These are phyloP conservation scores for Semnopithecus entellus DNA, from an alignment of 2,113 vertebrate species.

Conservation along the genomic window DNA sequence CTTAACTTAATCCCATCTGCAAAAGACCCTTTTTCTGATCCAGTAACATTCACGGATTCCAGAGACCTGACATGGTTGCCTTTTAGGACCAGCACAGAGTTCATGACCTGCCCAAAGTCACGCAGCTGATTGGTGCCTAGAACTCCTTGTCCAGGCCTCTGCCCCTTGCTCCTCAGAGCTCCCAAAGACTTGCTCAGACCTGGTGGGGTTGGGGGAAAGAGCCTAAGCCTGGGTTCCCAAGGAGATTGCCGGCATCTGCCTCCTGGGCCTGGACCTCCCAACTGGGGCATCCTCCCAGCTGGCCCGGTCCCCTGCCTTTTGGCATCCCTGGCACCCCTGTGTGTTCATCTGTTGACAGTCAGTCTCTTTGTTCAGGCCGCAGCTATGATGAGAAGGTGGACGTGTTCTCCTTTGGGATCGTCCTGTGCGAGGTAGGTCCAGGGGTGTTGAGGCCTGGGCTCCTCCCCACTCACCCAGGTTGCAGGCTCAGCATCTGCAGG, in stretches of 20 bases:
- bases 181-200: neutral
- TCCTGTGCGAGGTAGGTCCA: slow-evolving; percentile 93
- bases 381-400: slow-evolving; percentile 98
- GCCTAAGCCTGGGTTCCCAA: neutral
- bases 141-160: neutral
- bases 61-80: too few species aligned
- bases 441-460: neutral
- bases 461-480: rapidly evolving
- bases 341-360: neutral
- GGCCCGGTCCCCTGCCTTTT: neutral
- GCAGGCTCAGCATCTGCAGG: neutral
- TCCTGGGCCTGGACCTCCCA: neutral
- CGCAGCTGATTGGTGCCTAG: neutral
- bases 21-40: neutral
- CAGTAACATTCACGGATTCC: neutral
- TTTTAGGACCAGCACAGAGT: neutral
- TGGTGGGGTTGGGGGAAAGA: neutral
- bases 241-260: neutral
- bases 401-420: slow-evolving; percentile 98
- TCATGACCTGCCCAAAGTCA: neutral
- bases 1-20: neutral
- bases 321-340: neutral
- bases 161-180: neutral
- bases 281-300: neutral
- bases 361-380: slow-evolving; percentile 85